A percentile compares a stretch with the other conserved stretches of the same genome.
These are phyloP conservation scores for Apostichopus japonicus DNA, from an alignment of 35 echinoderm and acorn worm species.

Conservation along the genomic window DNA sequence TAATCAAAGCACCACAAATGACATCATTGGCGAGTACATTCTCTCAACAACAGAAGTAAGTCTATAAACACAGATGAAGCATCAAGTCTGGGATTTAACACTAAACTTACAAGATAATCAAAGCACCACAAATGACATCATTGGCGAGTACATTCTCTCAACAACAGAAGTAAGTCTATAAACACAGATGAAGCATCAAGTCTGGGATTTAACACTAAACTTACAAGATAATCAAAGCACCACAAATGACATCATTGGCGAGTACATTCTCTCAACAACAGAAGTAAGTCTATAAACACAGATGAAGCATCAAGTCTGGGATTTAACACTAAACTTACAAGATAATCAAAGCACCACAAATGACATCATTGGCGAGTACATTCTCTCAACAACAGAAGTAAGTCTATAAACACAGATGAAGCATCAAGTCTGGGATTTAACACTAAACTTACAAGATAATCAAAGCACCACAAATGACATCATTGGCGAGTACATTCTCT, in stretches of 20 bases:
- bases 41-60: slow-evolving; percentile 20
- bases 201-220: too few species aligned
- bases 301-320: background rate
- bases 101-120: background rate
- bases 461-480: slow-evolving; percentile 59
- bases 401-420: background rate
- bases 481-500: slow-evolving; percentile 46
- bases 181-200: background rate
- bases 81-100: too few species aligned
- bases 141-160: slow-evolving; percentile 32
- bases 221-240: slow-evolving; percentile 50
- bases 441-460: background rate
- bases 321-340: too few species aligned
- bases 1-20: slow-evolving; percentile 59
- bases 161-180: slow-evolving; percentile 7
- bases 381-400: slow-evolving; percentile 21
- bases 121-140: slow-evolving; percentile 61
- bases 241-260: slow-evolving; percentile 46
- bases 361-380: slow-evolving; percentile 44
- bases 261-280: slow-evolving; percentile 18
- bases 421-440: too few species aligned
- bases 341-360: slow-evolving; percentile 60
- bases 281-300: slow-evolving; percentile 16
- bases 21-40: slow-evolving; percentile 50
- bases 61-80: background rate